Percentiles rank a stretch among this genome's conserved stretches.
Evolutionary conservation across 1,140 invertebrate species (phyloP).

Genomic region (Babylonia areolata): DNA sequence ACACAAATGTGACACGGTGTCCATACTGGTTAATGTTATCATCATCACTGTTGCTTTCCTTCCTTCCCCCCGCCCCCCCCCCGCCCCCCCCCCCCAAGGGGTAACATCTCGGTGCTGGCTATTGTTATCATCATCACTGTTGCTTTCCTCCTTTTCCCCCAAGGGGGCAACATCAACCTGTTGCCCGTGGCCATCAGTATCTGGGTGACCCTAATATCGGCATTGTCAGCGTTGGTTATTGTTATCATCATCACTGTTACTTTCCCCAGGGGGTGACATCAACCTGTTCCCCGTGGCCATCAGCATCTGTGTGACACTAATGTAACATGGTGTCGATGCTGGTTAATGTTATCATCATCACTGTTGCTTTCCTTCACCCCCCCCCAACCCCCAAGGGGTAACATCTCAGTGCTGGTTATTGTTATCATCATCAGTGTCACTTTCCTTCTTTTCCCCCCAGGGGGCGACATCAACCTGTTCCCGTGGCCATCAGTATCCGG

Average conservation of each 20-base stretch:
- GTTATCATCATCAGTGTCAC: too few relatives aligned
- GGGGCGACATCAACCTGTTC: conserved; percentile 85
- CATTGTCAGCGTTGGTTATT: conserved; percentile 87
- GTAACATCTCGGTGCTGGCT: neutral
- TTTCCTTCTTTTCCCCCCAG: conserved; percentile 53
- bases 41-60: neutral
- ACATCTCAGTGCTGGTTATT: neutral
- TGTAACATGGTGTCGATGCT: too few relatives aligned
- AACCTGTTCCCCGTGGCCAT: neutral
- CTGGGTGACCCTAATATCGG: conserved; percentile 89
- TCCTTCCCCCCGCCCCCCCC: too few relatives aligned
- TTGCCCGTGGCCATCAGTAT: conserved; percentile 73
- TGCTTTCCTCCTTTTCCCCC: neutral
- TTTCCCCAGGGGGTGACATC: neutral
- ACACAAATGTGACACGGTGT: conserved; percentile 95
- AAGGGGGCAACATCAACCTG: conserved; percentile 84
- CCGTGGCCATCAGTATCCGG: conserved; percentile 62
- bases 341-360: too few relatives aligned
- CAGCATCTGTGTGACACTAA: neutral
- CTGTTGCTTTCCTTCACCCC: too few relatives aligned
- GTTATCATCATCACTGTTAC: too few relatives aligned
- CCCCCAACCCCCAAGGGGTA: too few relatives aligned
- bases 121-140: too few relatives aligned
- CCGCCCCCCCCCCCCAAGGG: too few relatives aligned
- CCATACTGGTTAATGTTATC: conserved; percentile 89